Percentiles rank a stretch among this genome's conserved stretches.
Conservation (phyloP, 2,113 vertebrate genomes). For the Phoenicopterus ruber region DNA sequence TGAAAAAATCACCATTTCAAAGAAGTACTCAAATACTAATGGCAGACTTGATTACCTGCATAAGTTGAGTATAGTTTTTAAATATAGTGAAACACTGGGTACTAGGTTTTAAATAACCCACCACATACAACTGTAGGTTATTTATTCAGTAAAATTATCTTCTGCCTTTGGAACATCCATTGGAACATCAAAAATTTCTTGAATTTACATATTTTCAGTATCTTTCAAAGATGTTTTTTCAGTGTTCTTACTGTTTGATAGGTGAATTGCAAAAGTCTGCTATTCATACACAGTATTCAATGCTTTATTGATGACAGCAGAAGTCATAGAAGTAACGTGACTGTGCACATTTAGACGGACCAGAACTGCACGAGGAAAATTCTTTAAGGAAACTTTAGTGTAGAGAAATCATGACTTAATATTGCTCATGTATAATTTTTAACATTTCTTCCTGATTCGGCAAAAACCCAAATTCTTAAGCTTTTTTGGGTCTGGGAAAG, state of each 20-base stretch:
- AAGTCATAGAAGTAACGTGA: background rate
- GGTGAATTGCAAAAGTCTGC: background rate
- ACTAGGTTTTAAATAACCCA: background rate
- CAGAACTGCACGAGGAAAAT: background rate
- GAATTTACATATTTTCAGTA: background rate
- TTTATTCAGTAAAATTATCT: background rate
- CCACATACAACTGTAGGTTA: background rate
- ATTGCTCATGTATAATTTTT: background rate
- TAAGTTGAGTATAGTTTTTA: background rate
- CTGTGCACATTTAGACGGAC: background rate
- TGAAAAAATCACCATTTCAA: background rate
- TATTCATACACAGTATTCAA: background rate
- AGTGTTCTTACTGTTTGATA: background rate
- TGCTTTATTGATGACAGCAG: background rate
- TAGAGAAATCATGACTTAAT: background rate
- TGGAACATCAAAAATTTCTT: background rate
- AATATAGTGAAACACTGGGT: background rate
- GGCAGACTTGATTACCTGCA: background rate
- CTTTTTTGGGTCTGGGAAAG: background rate
- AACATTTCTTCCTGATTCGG: background rate
- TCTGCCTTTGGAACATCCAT: background rate
- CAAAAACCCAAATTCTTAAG: background rate
- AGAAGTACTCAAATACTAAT: background rate
- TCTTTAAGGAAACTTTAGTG: background rate
- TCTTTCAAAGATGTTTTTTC: background rate